Base-by-base conservation (phyloP, 2,797 vertebrate genomes). In the Argyrosomus regius region DNA sequence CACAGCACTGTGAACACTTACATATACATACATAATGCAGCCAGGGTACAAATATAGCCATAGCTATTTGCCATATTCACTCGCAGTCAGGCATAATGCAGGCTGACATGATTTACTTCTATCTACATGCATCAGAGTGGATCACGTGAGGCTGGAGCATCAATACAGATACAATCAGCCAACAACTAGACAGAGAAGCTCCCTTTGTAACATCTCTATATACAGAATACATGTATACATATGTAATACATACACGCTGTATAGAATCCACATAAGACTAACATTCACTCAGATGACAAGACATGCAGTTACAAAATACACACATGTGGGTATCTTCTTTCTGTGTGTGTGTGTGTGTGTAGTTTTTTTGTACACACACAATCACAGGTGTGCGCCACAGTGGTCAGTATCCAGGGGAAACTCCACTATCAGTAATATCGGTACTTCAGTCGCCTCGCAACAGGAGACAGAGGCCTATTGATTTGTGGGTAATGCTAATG, bases 401-500 rank as follows among this genome's bases (percentile, higher is more conserved):
- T 24, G 31, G 50, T 78, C 45, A 59, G 56, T 60, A 58, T 78
- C 50, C 56, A 75, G 46, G 11, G 43, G 68, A 75, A 54, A 60
- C 46, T 49, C 31, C 17, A 17, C 68, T 77, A 62, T 83, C 56
- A 50, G 58, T 78, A 75, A 82, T 81, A 70, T 83, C 59, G 72
- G 75, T 66, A 61, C 78, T 88, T 80, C 58, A 86, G 54, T 72
- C 53, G 70, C 54, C 80, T 85, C 69, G 4, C 67, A 80, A 78
- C 72, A 69, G n/a, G 67, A 88, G 78, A 89, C 86, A 75, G 59
- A 71, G 63, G 65, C 12, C 56, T 78, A 89, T 91, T 80, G 87
- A 90, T 90, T 84, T 77, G 81, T 65, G 69, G 83, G 35, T 87
- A 71, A 89, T 72, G 50, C 66, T 72, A 83, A 88, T 85, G 81